These are phyloP conservation scores for Amiota mariae DNA, from an alignment of 2,888 invertebrate species.

Conservation along the genomic window DNA sequence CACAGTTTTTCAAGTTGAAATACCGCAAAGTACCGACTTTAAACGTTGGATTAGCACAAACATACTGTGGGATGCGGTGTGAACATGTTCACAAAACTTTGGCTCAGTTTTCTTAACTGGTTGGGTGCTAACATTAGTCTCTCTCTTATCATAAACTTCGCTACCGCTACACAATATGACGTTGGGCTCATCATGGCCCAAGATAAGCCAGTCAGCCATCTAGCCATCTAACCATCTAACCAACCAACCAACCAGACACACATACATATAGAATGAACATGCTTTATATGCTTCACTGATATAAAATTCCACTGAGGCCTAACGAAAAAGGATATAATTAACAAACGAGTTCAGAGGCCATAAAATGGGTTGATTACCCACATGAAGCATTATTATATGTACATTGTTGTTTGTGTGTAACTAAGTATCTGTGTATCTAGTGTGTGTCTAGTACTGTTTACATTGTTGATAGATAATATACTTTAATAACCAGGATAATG, in stretches of 20 bases:
- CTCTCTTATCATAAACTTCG: slow-evolving; percentile 25
- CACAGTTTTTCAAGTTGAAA: neutral
- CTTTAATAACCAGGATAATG: slow-evolving; percentile 32
- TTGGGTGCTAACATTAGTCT: slow-evolving; percentile 44
- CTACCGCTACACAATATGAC: slow-evolving; percentile 33
- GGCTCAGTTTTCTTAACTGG: slow-evolving; percentile 52
- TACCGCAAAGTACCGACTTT: neutral
- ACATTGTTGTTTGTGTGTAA: too few species aligned
- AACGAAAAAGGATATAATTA: slow-evolving; percentile 57
- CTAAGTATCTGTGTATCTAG: neutral
- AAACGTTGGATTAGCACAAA: slow-evolving; percentile 11
- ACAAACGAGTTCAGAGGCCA: slow-evolving; percentile 42
- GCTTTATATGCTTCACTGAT: neutral
- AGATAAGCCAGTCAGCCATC: neutral
- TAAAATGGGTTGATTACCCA: slow-evolving; percentile 40
- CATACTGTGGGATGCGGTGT: slow-evolving; percentile 24
- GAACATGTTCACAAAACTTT: slow-evolving; percentile 49
- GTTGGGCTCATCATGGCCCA: neutral
- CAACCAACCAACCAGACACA: neutral
- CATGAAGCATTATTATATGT: neutral
- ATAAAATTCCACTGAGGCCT: slow-evolving; percentile 53
- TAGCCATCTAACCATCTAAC: neutral
- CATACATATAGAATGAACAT: neutral
- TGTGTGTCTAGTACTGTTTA: slow-evolving; percentile 28
- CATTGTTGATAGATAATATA: neutral